Evolutionary conservation across 2,888 invertebrate species (phyloP).

Genomic region (Cephalotes varians): DNA sequence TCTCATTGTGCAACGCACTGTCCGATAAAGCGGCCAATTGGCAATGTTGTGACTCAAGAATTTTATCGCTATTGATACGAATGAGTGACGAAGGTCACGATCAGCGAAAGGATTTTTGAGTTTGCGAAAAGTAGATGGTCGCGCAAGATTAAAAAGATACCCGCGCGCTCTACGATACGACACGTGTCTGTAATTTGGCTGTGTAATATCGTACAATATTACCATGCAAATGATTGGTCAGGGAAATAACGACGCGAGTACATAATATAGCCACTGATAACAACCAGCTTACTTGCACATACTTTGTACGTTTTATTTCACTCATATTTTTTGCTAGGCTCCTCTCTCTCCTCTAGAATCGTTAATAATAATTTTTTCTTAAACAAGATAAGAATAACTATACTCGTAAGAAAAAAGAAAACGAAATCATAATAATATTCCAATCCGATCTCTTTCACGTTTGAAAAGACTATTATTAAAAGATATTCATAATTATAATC

Average conservation of each 20-base stretch:
- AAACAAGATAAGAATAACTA: not conserved
- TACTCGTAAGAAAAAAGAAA: not conserved
- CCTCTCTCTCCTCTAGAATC: not conserved
- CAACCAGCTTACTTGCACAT: slow-evolving; percentile 9
- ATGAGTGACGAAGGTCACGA: slow-evolving; percentile 32
- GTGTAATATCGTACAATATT: slow-evolving; percentile 13
- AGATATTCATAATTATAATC: not conserved
- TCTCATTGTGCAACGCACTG: slow-evolving; percentile 39
- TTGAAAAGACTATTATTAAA: not conserved
- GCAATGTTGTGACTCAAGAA: slow-evolving; percentile 36
- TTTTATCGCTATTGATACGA: slow-evolving; percentile 49
- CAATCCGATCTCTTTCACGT: not conserved
- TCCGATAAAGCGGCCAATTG: slow-evolving; percentile 27
- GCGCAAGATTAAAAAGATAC: not conserved
- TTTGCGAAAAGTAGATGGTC: slow-evolving; percentile 8
- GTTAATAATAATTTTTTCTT: not conserved
- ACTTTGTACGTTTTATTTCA: slow-evolving; percentile 7
- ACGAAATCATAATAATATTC: not conserved
- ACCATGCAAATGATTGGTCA: slow-evolving; percentile 20
- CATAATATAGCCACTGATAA: slow-evolving; percentile 18
- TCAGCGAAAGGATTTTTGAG: slow-evolving; percentile 7
- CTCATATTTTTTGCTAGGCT: not conserved
- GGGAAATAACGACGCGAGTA: slow-evolving; percentile 8
- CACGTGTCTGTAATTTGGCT: slow-evolving; percentile 17
- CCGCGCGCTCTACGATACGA: not conserved